Conservation (phyloP, 1,140 invertebrate genomes). For the Drosophila sproati region DNA sequence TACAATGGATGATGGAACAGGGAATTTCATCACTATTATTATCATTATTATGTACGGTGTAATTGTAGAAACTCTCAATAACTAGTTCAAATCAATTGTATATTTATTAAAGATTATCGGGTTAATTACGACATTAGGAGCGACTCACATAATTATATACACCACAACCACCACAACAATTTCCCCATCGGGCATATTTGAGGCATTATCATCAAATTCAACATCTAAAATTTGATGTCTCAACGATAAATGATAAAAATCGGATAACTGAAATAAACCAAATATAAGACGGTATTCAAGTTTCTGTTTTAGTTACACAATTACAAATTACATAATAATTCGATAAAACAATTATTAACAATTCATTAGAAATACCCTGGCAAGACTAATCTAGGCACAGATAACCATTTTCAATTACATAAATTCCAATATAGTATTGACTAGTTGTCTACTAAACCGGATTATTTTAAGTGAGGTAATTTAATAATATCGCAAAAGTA, state of each 20-base stretch:
- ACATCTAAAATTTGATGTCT: constrained; percentile 40
- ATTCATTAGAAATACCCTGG: background rate
- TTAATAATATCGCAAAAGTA: constrained; percentile 1
- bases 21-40: constrained; percentile 33
- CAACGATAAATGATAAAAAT: constrained; percentile 55
- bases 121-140: constrained; percentile 36
- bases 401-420: too few species aligned
- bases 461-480: constrained; percentile 1
- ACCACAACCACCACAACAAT: constrained; percentile 9
- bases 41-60: constrained; percentile 36
- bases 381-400: too few species aligned
- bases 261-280: constrained; percentile 61
- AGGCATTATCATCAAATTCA: constrained; percentile 34
- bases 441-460: background rate
- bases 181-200: constrained; percentile 27
- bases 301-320: background rate
- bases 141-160: constrained; percentile 26
- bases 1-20: constrained; percentile 13
- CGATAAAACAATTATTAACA: too few species aligned
- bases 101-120: constrained; percentile 79
- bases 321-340: too few species aligned
- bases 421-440: too few species aligned
- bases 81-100: constrained; percentile 74
- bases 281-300: constrained; percentile 20
- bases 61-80: constrained; percentile 63